Percentiles rank a stretch among this genome's conserved stretches.
These are phyloP conservation scores for Acanthosepion esculentum DNA, from an alignment of 2,888 invertebrate species.

Conservation along the genomic window DNA sequence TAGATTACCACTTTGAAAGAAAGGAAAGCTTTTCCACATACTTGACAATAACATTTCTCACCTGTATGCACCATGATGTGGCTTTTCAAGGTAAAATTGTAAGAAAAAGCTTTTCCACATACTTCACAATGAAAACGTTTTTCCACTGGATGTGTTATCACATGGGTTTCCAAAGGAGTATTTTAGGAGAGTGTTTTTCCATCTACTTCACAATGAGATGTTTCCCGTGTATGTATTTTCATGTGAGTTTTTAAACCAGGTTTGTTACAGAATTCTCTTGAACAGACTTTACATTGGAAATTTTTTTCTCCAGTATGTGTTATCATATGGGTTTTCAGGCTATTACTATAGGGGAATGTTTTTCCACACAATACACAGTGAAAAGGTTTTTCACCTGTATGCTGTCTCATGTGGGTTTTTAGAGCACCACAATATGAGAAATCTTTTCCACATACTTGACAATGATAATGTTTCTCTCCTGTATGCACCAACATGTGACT, in stretches of 20 bases:
- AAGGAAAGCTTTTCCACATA: no score
- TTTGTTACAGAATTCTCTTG: background rate
- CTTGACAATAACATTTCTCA: constrained; percentile 43
- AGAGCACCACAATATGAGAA: constrained; percentile 47
- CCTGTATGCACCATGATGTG: constrained; percentile 51
- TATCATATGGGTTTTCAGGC: constrained; percentile 52
- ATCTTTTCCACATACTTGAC: constrained; percentile 15
- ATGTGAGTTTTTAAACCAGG: background rate
- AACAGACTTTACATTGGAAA: constrained; percentile 45
- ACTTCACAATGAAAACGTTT: constrained; percentile 50
- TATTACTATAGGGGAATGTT: constrained; percentile 51
- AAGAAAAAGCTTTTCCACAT: background rate
- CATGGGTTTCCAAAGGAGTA: constrained; percentile 49
- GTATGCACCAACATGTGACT: background rate
- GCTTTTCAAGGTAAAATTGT: background rate
- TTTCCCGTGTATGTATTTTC: constrained; percentile 54
- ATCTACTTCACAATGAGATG: constrained; percentile 53
- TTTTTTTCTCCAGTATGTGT: constrained; percentile 54
- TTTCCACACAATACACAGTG: constrained; percentile 53
- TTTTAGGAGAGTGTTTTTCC: constrained; percentile 51
- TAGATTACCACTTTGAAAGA: no score
- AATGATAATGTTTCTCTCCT: background rate
- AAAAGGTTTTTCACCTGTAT: constrained; percentile 54
- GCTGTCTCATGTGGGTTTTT: constrained; percentile 51
- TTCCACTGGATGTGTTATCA: constrained; percentile 53